Evolutionary conservation across 1,140 invertebrate species (phyloP), one percentile per base, ranked within the genome.

Genomic region (Piezodorus guildinii): DNA sequence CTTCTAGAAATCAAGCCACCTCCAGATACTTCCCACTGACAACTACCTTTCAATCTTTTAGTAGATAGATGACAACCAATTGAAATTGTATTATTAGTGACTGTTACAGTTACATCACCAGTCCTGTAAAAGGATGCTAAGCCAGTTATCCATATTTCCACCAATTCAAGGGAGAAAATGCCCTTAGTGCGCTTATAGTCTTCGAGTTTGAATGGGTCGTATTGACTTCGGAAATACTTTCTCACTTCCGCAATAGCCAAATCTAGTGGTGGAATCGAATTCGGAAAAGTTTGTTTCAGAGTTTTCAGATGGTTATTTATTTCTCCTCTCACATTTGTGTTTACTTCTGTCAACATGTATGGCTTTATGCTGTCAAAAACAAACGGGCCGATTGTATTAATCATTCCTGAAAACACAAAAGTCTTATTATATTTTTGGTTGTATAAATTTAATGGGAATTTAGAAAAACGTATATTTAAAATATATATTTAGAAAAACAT

Each of bases 341-440:
- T 88, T 0, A 87, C 85, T 73, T 90, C 83, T 66, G 80, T 81
- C 6, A 91, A 74, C 67, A 91, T 83, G 63, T 86, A 88, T 0
- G 89, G 89, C 71, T 91, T 91, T 63, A 91, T 87, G 8, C 85
- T 86, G 70, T 91, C 87, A 68, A 92, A 92, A 0, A 91, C 78
- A 58, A 89, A 83, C 15, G 80, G 80, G 1, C 88, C 88, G 0
- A 90, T 77, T 0, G 87, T 86, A 72, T 91, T 92, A 3, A 91
- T 80, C 30, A 90, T 76, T 0, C 85, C 79, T 71, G 61, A 25
- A 63, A 34, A 54, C 72, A 63, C 23, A 63, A 21, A 44, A 54
- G 52, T 51, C 3, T 30, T 30, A 30, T 8, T 8, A 30, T 4
- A 30, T 30, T 3, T 8, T 30, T 30, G 27, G 8, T 30, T 30